phyloP scores from a whole-genome alignment of 2,113 vertebrate species.

The Psephotus haematonotus region DNA sequence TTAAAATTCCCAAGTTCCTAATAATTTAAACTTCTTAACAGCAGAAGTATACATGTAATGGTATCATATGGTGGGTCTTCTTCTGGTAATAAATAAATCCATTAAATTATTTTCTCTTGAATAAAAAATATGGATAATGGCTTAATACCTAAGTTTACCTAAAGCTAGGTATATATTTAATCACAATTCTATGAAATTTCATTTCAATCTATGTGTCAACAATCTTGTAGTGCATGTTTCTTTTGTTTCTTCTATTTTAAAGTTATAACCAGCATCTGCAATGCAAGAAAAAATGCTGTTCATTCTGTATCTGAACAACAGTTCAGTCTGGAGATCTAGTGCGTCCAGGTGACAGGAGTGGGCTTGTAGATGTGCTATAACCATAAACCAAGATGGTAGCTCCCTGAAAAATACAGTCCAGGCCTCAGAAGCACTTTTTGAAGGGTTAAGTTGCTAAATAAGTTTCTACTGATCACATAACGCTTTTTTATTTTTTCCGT shows the following conservation, averaged over 20 bases:
- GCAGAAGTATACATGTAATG: not conserved
- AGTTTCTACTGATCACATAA: not conserved
- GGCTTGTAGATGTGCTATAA: not conserved
- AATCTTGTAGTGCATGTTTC: not conserved
- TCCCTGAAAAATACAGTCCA: not conserved
- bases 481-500: not conserved
- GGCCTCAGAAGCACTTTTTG: not conserved
- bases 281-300: not conserved
- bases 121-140: not conserved
- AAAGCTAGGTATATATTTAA: not conserved
- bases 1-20: not conserved
- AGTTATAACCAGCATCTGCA: not conserved
- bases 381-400: not conserved
- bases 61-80: not conserved
- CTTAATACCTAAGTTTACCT: not conserved
- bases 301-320: not conserved
- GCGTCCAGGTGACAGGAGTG: not conserved
- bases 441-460: not conserved
- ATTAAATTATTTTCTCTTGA: not conserved
- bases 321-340: not conserved
- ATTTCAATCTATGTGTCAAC: not conserved
- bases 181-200: not conserved
- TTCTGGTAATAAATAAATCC: not conserved
- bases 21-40: not conserved
- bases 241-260: not conserved